A percentile compares a stretch with the other conserved stretches of the same genome.
Conservation (phyloP, 2,888 invertebrate genomes). For the Thereva unica region DNA sequence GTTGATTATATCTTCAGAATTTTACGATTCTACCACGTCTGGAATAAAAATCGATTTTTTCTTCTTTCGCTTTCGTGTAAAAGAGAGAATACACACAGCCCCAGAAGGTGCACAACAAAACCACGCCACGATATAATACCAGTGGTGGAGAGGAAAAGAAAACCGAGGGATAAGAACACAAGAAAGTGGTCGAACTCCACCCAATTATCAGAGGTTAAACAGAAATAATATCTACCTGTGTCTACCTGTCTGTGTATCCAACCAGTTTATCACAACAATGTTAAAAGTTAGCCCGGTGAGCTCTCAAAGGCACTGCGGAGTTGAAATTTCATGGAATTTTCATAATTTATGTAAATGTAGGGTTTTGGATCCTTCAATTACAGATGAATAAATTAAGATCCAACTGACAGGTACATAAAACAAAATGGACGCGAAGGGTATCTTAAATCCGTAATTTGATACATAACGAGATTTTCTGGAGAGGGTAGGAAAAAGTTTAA, state of each 20-base stretch:
- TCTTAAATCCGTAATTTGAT: conserved; percentile 25
- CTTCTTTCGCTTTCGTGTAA: conserved; percentile 9
- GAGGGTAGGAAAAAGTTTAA: no score
- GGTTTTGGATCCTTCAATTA: conserved; percentile 34
- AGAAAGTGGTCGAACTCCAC: conserved; percentile 24
- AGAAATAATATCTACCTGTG: not conserved
- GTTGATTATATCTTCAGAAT: conserved; percentile 41
- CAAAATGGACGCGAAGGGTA: conserved; percentile 24
- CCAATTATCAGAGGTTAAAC: conserved; percentile 25
- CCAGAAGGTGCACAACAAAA: not conserved
- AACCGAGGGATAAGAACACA: not conserved
- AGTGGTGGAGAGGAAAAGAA: not conserved
- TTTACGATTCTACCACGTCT: conserved; percentile 39
- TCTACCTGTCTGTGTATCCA: no score
- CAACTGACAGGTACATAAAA: conserved; percentile 33
- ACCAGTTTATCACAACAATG: conserved; percentile 3
- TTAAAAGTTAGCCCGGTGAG: not conserved
- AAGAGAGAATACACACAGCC: conserved; percentile 4
- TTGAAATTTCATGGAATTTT: conserved; percentile 12
- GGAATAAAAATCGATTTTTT: conserved; percentile 40
- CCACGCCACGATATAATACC: no score
- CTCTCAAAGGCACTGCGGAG: conserved; percentile 4
- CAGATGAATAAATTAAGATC: conserved; percentile 33
- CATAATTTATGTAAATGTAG: conserved; percentile 38
- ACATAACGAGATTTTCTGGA: not conserved